Base-by-base conservation (phyloP, 1,140 invertebrate genomes). In the Bombus waltoni region DNA sequence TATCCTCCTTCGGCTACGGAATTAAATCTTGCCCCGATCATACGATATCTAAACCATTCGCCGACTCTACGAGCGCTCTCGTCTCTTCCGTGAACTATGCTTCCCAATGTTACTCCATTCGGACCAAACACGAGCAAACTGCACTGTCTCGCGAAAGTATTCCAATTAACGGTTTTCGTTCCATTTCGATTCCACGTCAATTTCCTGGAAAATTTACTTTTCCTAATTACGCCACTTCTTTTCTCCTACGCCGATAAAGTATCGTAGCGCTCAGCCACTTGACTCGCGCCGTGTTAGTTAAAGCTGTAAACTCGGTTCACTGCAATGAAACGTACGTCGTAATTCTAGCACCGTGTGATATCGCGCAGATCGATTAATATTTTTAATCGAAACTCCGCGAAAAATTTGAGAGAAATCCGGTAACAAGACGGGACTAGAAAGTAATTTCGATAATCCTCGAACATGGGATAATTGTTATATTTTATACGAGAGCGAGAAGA, bases 1-100 rank as follows among this genome's bases (percentile, higher is more conserved):
- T 90, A 89, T 87, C 88, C 82, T 90, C 82, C 65, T 85, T 85
- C 77, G 87, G 83, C 68, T 59, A 44, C 81, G 74, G 59, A 90
- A 38, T 82, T 83, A 87, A 85, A 90, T 87, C 77, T 79, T 85
- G 66, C 76, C 68, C 57, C 40, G 83, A 85, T 80, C 83, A 53
- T 73, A 65, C 77, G 83, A 85, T 80, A 84, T 84, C 76, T 72
- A 72, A 76, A 79, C 53, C 83, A 68, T 85, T 15, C 62, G 38
- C 40, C 13, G 42, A 25, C 62, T 38, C n/a, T 65, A 35, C 72
- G 28, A 44, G 13, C 40, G 22, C 47, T 53, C 25, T n/a, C 28
- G n/a, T 13, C 25, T 65, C 80, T 59, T 82, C 40, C 66, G 70
- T 15, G 25, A 81, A 32, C 53, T 59, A 11, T 42, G 38, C 5